Conservation (phyloP, 2,888 invertebrate species). For the Furcula furcula region DNA sequence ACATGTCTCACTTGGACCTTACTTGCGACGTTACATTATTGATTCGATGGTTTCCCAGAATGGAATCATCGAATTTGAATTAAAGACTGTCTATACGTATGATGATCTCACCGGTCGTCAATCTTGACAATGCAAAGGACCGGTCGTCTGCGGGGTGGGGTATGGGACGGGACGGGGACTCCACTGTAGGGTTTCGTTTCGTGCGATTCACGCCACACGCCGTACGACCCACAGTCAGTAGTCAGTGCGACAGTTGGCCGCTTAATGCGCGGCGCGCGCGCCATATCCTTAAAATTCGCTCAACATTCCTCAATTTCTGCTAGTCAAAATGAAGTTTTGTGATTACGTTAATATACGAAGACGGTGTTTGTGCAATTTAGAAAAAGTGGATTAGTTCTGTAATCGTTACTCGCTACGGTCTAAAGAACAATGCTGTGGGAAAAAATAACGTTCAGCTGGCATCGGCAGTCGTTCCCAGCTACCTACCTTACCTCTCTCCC, state of each 20-base stretch:
- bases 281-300: constrained; percentile 44
- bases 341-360: constrained; percentile 25
- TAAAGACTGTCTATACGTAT: constrained; percentile 52
- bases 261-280: constrained; percentile 75
- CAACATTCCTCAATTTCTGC: constrained; percentile 56
- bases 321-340: constrained; percentile 65
- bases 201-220: constrained; percentile 69
- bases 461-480: constrained; percentile 80
- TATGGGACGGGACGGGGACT: constrained; percentile 54
- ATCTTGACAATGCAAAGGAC: constrained; percentile 80
- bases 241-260: constrained; percentile 71
- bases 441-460: constrained; percentile 83
- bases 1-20: too few species aligned
- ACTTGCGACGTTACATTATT: too few species aligned
- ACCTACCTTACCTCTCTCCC: constrained; percentile 75
- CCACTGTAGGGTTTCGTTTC: constrained; percentile 67
- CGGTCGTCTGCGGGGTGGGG: constrained; percentile 63
- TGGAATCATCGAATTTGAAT: constrained; percentile 52
- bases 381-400: constrained; percentile 51
- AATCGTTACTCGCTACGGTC: constrained; percentile 71
- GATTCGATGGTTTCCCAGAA: too few species aligned
- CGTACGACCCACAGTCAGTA: constrained; percentile 51
- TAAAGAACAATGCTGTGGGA: constrained; percentile 82
- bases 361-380: constrained; percentile 48
- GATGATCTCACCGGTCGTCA: constrained; percentile 79